Evolutionary conservation across 1,140 invertebrate genomes (phyloP), one percentile per base, ranked within the genome.

Genomic region (Drosophila ohnishii): DNA sequence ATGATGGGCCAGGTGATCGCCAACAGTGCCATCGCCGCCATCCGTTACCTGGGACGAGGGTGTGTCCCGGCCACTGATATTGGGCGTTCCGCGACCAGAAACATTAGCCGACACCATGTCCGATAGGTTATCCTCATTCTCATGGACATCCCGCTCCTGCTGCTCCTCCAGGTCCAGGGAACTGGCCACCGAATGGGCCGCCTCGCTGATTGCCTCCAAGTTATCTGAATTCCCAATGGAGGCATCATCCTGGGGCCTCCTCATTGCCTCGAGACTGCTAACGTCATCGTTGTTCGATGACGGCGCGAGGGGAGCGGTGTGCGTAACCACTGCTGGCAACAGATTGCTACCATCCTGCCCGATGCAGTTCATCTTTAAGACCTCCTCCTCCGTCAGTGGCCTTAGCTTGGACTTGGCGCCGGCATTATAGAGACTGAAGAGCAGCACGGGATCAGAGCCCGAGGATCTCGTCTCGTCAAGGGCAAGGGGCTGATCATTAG

Each of bases 41-140:
- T 96, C 96, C 0, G 95, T 96, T 6, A 97, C 95, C 80, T 97
- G 97, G 0, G 98, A 99, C 0, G 97, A 97, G 0, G 98, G 98
- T 2, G 98, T 99, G 91, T 99, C 98, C 1, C 98, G 93, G 1
- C 98, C 98, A 81, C 95, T 93, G 35, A 94, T 94, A 88, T 95
- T 94, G 0, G 96, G 96, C 90, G 92, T 97, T 61, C 96, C 96
- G 7, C 96, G 92, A 56, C 98, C 98, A 69, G 97, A 98, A 57
- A 98, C 97, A 92, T 98, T 99, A 0, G 98, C 98, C 40, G 97
- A 98, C 0, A 99, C 95, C 97, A 99, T 99, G 91, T 99, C 98
- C 5, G 97, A 98, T 2, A 99, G 93, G 92, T 98, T 98, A 90
- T 98, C 97, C 90, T 97, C 97, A 50, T 87, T 87, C 14, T 87